These are phyloP conservation scores for Lepidocyrtoides sp. DNA, from an alignment of 2,888 invertebrate genomes.

Conservation along the genomic window DNA sequence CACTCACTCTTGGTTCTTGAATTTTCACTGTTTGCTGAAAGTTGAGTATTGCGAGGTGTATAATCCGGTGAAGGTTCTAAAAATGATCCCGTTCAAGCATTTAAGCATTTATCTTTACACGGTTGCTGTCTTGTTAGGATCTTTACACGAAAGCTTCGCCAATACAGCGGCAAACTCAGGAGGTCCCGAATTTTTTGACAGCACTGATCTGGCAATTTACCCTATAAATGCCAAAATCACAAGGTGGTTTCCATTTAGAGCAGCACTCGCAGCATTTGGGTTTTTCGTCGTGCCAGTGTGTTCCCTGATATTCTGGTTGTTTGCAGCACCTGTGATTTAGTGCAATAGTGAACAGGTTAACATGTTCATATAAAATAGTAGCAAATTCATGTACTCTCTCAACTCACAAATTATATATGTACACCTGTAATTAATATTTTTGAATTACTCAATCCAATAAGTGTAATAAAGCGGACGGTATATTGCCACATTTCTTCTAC, in stretches of 20 bases:
- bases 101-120: not conserved
- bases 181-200: conserved; percentile 38
- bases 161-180: not conserved
- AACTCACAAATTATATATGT: too few relatives aligned
- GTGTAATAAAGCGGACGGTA: too few relatives aligned
- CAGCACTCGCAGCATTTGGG: conserved; percentile 60
- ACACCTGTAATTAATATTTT: too few relatives aligned
- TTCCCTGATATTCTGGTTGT: conserved; percentile 69
- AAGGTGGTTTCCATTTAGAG: conserved; percentile 68
- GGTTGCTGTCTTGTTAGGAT: not conserved
- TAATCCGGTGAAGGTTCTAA: too few relatives aligned
- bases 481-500: too few relatives aligned
- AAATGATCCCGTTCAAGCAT: not conserved
- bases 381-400: too few relatives aligned
- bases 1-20: too few relatives aligned
- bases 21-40: too few relatives aligned
- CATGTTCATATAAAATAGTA: too few relatives aligned
- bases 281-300: conserved; percentile 63
- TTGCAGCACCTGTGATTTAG: conserved; percentile 63
- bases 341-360: too few relatives aligned
- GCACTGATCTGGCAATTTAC: conserved; percentile 40
- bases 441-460: too few relatives aligned
- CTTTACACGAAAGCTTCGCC: not conserved
- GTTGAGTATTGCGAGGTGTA: too few relatives aligned
- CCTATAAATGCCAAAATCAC: conserved; percentile 67